A percentile compares a stretch with the other conserved stretches of the same genome.
phyloP scores from a whole-genome alignment of 1,140 invertebrate genomes.

The Macrotrachela quadricornifera region DNA sequence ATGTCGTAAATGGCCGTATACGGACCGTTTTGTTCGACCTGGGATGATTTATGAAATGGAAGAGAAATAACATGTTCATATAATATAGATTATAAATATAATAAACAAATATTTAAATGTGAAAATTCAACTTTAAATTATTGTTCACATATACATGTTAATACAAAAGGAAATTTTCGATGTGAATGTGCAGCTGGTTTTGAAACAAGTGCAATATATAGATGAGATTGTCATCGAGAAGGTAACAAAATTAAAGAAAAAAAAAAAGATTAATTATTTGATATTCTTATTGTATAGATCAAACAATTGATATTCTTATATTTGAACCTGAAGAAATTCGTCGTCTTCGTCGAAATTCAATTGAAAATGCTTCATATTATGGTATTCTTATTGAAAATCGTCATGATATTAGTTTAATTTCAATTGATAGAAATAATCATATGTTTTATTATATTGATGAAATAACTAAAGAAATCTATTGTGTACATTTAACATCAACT shows the following conservation, averaged over 20 bases:
- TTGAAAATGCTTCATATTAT: too few species aligned
- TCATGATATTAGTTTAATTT: not conserved
- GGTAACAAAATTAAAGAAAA: too few species aligned
- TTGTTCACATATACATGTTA: not conserved
- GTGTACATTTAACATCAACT: not conserved
- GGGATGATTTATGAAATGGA: not conserved
- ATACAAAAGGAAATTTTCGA: too few species aligned
- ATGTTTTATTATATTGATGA: conserved; percentile 1
- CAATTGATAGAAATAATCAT: not conserved
- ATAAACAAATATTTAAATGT: not conserved
- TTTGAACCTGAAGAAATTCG: too few species aligned
- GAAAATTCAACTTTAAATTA: not conserved
- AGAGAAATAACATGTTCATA: conserved; percentile 1
- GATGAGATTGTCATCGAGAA: not conserved
- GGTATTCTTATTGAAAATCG: not conserved
- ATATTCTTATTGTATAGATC: too few species aligned
- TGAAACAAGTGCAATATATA: too few species aligned
- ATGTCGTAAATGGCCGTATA: too few species aligned
- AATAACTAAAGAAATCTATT: not conserved
- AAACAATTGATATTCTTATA: too few species aligned
- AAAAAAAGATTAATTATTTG: too few species aligned
- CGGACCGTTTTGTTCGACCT: too few species aligned
- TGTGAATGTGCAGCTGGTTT: too few species aligned
- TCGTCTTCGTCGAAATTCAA: too few species aligned
- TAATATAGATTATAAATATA: not conserved